phyloP scores from a whole-genome alignment of 2,888 invertebrate species.

The Trichopria drosophilae region DNA sequence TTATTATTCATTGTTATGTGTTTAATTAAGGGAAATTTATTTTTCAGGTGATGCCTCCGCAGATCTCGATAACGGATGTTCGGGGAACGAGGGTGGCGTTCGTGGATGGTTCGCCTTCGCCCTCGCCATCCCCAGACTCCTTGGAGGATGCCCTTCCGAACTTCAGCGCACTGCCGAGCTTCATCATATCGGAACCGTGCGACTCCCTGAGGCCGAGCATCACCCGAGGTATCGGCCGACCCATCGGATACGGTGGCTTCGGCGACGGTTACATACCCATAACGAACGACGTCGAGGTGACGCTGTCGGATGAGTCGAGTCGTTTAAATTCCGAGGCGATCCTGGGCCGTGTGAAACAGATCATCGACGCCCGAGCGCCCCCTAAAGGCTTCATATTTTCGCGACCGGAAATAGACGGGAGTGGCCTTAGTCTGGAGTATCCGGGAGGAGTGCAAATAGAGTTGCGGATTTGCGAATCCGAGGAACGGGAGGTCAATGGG shows the following conservation, averaged over 20 bases:
- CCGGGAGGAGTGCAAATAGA: constrained; percentile 86
- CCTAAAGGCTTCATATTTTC: constrained; percentile 68
- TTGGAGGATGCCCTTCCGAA: constrained; percentile 52
- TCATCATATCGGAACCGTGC: constrained; percentile 74
- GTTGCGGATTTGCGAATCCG: constrained; percentile 76
- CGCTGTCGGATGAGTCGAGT: constrained; percentile 78
- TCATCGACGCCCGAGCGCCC: constrained; percentile 77
- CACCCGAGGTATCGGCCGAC: constrained; percentile 74
- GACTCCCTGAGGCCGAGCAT: constrained; percentile 78
- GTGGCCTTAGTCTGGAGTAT: constrained; percentile 70
- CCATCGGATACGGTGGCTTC: constrained; percentile 37
- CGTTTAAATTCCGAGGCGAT: constrained; percentile 79
- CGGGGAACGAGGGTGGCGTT: constrained; percentile 81
- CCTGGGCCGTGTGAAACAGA: constrained; percentile 76
- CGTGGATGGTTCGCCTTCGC: constrained; percentile 74
- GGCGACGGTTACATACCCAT: constrained; percentile 44
- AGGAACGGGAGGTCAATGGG: constrained; percentile 74
- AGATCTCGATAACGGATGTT: constrained; percentile 91
- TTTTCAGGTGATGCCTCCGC: constrained; percentile 71
- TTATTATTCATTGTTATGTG: too few species aligned
- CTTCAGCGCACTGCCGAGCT: constrained; percentile 57
- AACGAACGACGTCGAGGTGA: constrained; percentile 67
- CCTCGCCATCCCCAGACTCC: constrained; percentile 58
- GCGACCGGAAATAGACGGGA: constrained; percentile 57
- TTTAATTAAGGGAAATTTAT: too few species aligned